These are phyloP conservation scores for Scaptomyza graminum DNA, from an alignment of 1,140 invertebrate genomes.

Conservation along the genomic window DNA sequence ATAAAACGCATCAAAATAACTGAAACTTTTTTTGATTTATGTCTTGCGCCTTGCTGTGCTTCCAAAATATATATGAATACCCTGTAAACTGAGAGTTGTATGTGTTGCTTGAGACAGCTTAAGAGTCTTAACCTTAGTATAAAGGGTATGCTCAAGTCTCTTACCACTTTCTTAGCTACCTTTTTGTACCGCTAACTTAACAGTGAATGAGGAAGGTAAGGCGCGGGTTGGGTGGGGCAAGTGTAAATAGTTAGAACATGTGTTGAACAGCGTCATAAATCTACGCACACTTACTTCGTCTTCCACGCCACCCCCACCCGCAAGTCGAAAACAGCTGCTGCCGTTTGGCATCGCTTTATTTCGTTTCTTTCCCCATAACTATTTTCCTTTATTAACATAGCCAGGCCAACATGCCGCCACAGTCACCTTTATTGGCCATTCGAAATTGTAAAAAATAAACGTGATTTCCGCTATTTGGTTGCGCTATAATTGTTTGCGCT, in stretches of 20 bases:
- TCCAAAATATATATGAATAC: neutral
- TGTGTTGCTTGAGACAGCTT: neutral
- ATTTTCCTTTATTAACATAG: neutral
- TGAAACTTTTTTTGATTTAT: slow-evolving; percentile 43
- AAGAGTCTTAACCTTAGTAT: neutral
- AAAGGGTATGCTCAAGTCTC: slow-evolving; percentile 14
- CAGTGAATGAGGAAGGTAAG: neutral
- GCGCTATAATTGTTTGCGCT: slow-evolving; percentile 60
- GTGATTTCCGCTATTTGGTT: slow-evolving; percentile 72
- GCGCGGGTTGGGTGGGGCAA: neutral
- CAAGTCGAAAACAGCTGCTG: slow-evolving; percentile 54
- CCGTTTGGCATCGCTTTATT: neutral
- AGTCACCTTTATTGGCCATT: slow-evolving; percentile 56
- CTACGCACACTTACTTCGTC: slow-evolving; percentile 60
- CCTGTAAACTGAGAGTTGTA: slow-evolving; percentile 20
- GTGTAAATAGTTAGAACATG: slow-evolving; percentile 49
- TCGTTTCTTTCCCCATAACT: neutral
- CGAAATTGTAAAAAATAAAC: slow-evolving; percentile 69
- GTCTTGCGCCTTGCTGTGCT: neutral
- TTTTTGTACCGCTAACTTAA: slow-evolving; percentile 2
- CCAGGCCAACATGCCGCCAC: neutral
- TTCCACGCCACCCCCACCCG: neutral
- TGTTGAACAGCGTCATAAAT: slow-evolving; percentile 74
- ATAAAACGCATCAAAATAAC: slow-evolving; percentile 19
- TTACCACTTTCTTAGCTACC: neutral